Evolutionary conservation across 1,140 invertebrate species (phyloP).

Genomic region (Apis florea): DNA sequence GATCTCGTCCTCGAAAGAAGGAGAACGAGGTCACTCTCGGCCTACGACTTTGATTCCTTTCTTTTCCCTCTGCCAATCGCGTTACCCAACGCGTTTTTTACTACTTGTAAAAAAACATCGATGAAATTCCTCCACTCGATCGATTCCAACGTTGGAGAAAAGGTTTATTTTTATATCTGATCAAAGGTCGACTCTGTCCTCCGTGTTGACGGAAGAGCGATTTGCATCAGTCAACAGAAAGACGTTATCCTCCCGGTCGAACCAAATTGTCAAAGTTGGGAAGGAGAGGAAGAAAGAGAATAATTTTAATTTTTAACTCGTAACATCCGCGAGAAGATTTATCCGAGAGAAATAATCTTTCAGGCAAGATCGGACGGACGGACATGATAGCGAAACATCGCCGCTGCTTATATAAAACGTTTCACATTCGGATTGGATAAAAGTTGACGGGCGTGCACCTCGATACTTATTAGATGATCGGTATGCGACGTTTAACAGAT

Average conservation of each 20-base stretch:
- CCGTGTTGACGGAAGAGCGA: too few relatives aligned
- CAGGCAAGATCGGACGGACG: too few relatives aligned
- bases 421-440: background rate
- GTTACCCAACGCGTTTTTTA: background rate
- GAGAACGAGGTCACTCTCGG: constrained; percentile 47
- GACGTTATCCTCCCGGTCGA: too few relatives aligned
- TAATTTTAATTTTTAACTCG: too few relatives aligned
- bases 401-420: too few relatives aligned
- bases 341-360: too few relatives aligned
- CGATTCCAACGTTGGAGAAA: background rate
- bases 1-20: constrained; percentile 37
- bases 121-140: background rate
- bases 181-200: background rate
- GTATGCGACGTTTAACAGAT: constrained; percentile 65
- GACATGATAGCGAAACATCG: too few relatives aligned
- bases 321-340: too few relatives aligned
- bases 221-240: background rate
- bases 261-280: background rate
- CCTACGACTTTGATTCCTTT: constrained; percentile 44
- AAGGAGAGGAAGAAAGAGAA: too few relatives aligned
- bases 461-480: constrained; percentile 75
- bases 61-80: background rate
- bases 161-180: background rate
- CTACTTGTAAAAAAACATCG: background rate
- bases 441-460: background rate